A percentile compares a stretch with the other conserved stretches of the same genome.
Conservation (phyloP, 2,113 vertebrate genomes). For the Brachyhypopomus occidentalis region DNA sequence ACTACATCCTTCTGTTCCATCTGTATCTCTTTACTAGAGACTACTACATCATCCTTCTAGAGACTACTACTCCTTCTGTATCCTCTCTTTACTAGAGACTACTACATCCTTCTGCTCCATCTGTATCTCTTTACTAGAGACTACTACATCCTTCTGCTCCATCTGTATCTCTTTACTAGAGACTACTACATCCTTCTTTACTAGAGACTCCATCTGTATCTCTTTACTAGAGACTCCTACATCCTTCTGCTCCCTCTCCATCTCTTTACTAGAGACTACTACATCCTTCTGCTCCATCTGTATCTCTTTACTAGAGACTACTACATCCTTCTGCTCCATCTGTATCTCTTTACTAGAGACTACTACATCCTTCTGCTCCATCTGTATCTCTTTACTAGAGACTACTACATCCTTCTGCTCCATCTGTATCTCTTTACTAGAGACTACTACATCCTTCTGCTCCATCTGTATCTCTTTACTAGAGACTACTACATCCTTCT, state of each 20-base stretch:
- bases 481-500: neutral
- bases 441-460: neutral
- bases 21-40: neutral
- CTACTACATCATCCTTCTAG: too few species aligned
- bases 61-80: too few species aligned
- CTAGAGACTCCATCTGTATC: too few species aligned
- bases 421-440: neutral
- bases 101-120: neutral
- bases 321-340: neutral
- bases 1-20: neutral
- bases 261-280: neutral
- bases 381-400: neutral
- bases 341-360: neutral
- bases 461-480: neutral
- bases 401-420: neutral
- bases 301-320: neutral
- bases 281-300: neutral
- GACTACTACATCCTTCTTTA: neutral
- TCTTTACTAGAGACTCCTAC: neutral
- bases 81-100: neutral
- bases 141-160: neutral
- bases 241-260: neutral
- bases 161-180: neutral
- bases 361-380: constrained; percentile 1
- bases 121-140: neutral